phyloP scores from a whole-genome alignment of 2,113 vertebrate genomes.

The Hirundichthys speculiger region DNA sequence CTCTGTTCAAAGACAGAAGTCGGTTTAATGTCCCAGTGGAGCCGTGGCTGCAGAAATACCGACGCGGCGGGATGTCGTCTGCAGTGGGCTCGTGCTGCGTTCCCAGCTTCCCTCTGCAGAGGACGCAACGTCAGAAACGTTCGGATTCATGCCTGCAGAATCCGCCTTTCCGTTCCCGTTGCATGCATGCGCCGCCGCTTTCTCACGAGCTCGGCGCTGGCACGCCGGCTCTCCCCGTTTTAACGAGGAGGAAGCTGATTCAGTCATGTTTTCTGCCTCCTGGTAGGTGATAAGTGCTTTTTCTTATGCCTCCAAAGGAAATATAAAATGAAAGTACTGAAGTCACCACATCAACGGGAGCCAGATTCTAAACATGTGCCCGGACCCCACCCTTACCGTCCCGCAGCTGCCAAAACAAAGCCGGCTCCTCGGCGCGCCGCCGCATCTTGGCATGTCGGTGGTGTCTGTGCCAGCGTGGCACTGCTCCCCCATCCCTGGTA shows the following conservation, averaged over 20 bases:
- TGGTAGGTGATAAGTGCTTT: slow-evolving; percentile 1
- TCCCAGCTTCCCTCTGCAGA: too few species aligned
- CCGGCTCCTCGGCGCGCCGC: background rate
- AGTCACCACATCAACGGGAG: slow-evolving; percentile 11
- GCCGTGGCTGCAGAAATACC: too few species aligned
- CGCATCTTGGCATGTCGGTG: slow-evolving; percentile 12
- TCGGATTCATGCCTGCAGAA: too few species aligned
- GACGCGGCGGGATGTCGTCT: too few species aligned
- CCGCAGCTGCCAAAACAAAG: slow-evolving; percentile 6
- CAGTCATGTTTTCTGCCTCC: background rate
- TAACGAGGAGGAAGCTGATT: background rate
- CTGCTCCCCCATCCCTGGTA: slow-evolving; percentile 18
- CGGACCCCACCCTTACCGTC: background rate
- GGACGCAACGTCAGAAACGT: too few species aligned
- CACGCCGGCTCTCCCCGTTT: too few species aligned
- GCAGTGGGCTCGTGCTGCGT: too few species aligned
- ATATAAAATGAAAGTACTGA: slow-evolving; percentile 4
- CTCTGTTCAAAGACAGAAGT: too few species aligned
- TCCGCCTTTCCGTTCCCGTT: too few species aligned
- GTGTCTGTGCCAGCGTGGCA: slow-evolving; percentile 48
- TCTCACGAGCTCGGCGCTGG: too few species aligned
- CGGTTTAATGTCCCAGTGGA: too few species aligned
- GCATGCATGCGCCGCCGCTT: too few species aligned
- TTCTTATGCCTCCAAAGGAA: background rate
- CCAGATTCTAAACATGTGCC: background rate